Evolutionary conservation across 2,113 vertebrate species (phyloP).

Genomic region (Cyprinodon tularosa): DNA sequence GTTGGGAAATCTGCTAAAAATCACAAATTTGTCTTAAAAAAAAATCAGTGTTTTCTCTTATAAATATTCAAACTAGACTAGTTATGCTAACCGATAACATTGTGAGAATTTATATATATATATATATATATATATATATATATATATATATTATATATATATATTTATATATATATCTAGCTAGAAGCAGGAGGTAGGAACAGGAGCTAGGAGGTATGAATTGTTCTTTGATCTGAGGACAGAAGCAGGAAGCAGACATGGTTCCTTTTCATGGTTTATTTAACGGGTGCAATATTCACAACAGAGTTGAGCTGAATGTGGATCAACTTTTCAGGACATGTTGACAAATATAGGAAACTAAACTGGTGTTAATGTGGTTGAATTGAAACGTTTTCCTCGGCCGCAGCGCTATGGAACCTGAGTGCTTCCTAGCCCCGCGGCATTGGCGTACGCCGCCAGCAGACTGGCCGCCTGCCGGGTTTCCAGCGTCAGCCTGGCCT

Average conservation of each 20-base stretch:
- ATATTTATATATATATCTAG: no score
- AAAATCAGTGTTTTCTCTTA: no score
- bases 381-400: not conserved
- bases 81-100: no score
- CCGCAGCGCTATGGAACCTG: conserved; percentile 70
- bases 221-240: not conserved
- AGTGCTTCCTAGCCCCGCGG: conserved; percentile 91
- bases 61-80: no score
- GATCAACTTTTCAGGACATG: conserved; percentile 13
- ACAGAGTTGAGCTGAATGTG: conserved; percentile 30
- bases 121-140: no score
- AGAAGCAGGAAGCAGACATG: not conserved
- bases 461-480: conserved; percentile 91
- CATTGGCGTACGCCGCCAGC: conserved; percentile 91
- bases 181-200: no score
- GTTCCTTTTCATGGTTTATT: conserved; percentile 63
- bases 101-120: no score
- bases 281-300: conserved; percentile 44
- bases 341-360: not conserved
- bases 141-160: no score
- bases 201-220: no score
- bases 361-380: conserved; percentile 17
- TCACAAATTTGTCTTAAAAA: no score
- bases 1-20: no score
- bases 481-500: conserved; percentile 92